Percentiles rank a stretch among this genome's conserved stretches.
Evolutionary conservation across 2,113 vertebrate genomes (phyloP).

Genomic region (Murina feae): DNA sequence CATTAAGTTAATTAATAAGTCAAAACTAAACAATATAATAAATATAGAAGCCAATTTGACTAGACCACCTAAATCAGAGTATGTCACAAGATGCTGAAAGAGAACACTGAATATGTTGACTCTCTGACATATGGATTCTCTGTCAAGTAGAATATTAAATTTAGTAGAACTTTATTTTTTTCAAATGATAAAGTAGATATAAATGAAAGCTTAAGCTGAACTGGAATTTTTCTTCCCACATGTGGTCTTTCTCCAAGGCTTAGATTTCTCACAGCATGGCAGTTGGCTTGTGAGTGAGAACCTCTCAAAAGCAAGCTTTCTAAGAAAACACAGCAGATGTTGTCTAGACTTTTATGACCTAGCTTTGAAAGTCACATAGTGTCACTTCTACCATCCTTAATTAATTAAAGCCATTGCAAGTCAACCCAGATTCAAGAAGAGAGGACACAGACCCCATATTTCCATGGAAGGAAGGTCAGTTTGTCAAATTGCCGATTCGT

Average conservation of each 20-base stretch:
- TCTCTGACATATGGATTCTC: neutral
- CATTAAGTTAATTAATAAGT: neutral
- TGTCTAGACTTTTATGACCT: neutral
- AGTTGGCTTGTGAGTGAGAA: neutral
- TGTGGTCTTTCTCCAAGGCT: neutral
- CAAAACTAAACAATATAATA: neutral
- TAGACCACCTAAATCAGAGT: neutral
- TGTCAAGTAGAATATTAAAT: neutral
- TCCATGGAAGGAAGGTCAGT: neutral
- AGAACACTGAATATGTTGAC: neutral
- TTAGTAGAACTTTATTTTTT: constrained; percentile 12
- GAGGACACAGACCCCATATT: neutral
- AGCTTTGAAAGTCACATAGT: neutral
- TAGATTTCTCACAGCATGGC: neutral
- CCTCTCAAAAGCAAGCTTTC: neutral
- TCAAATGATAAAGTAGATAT: neutral
- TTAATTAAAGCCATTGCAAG: neutral
- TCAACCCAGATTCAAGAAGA: neutral
- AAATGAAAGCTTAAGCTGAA: neutral
- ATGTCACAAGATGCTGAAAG: neutral
- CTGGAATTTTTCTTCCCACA: neutral
- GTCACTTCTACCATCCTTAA: neutral
- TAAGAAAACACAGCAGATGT: neutral
- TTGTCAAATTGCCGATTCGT: neutral
- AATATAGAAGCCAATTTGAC: neutral